phyloP scores from a whole-genome alignment of 2,888 invertebrate species.

The Pterostichus madidus region DNA sequence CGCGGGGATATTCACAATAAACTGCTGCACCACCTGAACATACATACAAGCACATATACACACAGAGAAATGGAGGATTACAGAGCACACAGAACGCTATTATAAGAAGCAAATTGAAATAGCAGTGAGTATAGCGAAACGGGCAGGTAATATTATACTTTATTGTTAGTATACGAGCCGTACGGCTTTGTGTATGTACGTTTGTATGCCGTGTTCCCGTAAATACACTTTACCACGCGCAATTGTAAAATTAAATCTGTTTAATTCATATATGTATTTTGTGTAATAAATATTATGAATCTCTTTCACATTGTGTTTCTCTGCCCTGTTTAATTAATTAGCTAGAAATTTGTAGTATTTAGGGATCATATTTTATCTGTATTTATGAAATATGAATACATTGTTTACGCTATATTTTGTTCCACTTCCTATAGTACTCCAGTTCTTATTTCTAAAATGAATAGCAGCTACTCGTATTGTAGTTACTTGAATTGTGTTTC shows the following conservation, averaged over 20 bases:
- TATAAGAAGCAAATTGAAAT: constrained; percentile 64
- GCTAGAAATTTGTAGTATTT: constrained; percentile 27
- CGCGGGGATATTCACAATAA: constrained; percentile 50
- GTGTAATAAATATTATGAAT: constrained; percentile 34
- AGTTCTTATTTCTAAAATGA: too few relatives aligned
- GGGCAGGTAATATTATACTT: constrained; percentile 54
- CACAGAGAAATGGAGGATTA: constrained; percentile 14
- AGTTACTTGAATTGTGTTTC: too few relatives aligned
- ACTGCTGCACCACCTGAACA: constrained; percentile 28
- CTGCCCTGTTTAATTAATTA: constrained; percentile 27
- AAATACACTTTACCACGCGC: constrained; percentile 47
- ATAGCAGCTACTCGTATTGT: too few relatives aligned
- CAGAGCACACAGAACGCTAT: constrained; percentile 14
- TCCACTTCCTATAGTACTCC: too few relatives aligned
- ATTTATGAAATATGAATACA: constrained; percentile 20
- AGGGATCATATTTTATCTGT: constrained; percentile 31
- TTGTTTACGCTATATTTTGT: neutral
- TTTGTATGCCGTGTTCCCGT: constrained; percentile 6
- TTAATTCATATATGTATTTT: constrained; percentile 56
- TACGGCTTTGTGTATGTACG: constrained; percentile 37
- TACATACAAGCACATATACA: constrained; percentile 3
- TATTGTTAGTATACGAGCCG: constrained; percentile 48
- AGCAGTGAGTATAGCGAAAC: constrained; percentile 28
- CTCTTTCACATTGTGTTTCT: constrained; percentile 33
- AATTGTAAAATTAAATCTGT: constrained; percentile 63